A percentile compares a stretch with the other conserved stretches of the same genome.
phyloP scores from a whole-genome alignment of 2,797 vertebrate genomes.

The Somateria mollissima region DNA sequence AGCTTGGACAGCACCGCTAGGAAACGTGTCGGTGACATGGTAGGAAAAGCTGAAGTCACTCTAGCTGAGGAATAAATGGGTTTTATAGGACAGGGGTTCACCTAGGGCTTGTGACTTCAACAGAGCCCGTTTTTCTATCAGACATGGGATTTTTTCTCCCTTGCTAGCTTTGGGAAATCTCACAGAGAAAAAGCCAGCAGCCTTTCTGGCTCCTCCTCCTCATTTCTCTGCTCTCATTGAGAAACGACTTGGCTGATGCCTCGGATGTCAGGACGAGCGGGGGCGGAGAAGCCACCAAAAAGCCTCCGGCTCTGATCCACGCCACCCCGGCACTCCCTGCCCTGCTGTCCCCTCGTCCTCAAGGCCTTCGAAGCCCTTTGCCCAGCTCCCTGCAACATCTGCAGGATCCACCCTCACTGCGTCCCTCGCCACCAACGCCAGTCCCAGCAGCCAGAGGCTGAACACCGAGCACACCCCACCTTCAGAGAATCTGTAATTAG shows the following conservation, averaged over 20 bases:
- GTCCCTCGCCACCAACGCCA: not conserved
- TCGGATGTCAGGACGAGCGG: not conserved
- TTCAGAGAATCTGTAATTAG: not conserved
- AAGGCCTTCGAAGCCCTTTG: not conserved
- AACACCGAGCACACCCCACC: not conserved
- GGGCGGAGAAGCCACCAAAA: not conserved
- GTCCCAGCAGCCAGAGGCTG: not conserved
- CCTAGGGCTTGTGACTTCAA: conserved; percentile 22
- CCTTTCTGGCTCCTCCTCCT: not conserved
- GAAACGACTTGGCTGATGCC: not conserved
- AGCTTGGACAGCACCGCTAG: not conserved
- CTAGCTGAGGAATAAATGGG: not conserved
- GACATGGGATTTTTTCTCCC: not conserved
- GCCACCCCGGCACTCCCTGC: not conserved
- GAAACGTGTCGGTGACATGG: not conserved
- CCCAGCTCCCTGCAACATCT: not conserved
- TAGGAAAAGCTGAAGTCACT: not conserved
- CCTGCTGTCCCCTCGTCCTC: not conserved
- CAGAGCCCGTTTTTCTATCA: not conserved
- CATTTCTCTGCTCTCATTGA: not conserved
- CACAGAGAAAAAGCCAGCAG: not conserved
- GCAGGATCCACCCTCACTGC: not conserved
- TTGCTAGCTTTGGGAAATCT: not conserved
- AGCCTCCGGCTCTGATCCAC: not conserved
- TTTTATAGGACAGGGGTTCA: conserved; percentile 28